These are phyloP conservation scores for Tamandua tetradactyla DNA, from an alignment of 2,797 vertebrate genomes.

Conservation along the genomic window DNA sequence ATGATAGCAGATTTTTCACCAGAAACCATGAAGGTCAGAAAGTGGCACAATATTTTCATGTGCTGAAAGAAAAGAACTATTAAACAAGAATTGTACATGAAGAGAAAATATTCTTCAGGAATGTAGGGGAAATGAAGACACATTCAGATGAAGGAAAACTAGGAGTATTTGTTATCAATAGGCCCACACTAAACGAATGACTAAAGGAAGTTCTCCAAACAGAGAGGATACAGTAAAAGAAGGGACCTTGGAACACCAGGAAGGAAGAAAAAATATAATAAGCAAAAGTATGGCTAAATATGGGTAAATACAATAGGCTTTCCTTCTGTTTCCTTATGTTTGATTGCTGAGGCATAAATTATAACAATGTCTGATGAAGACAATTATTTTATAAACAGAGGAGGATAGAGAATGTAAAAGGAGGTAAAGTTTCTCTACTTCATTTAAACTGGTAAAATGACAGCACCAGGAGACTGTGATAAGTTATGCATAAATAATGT, in stretches of 20 bases:
- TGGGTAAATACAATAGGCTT: background rate
- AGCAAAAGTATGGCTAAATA: background rate
- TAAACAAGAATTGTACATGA: background rate
- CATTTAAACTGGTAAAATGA: background rate
- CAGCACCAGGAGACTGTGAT: background rate
- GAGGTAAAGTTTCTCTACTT: background rate
- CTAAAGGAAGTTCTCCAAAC: background rate
- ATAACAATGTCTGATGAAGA: background rate
- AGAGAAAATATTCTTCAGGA: background rate
- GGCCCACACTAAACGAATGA: background rate
- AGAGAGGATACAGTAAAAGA: background rate
- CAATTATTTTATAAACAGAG: background rate
- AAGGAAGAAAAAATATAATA: background rate
- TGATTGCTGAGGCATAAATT: background rate
- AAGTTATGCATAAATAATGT: background rate
- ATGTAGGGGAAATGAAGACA: background rate
- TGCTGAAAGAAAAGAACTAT: conserved; percentile 18
- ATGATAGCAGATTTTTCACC: background rate
- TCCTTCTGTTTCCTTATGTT: background rate
- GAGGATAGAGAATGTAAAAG: background rate
- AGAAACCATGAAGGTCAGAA: background rate
- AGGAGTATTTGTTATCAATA: background rate
- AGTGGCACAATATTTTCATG: background rate
- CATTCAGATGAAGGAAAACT: background rate
- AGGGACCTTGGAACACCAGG: background rate